A percentile compares a stretch with the other conserved stretches of the same genome.
phyloP scores from a whole-genome alignment of 2,888 invertebrate genomes.

The Parelbella ahira region DNA sequence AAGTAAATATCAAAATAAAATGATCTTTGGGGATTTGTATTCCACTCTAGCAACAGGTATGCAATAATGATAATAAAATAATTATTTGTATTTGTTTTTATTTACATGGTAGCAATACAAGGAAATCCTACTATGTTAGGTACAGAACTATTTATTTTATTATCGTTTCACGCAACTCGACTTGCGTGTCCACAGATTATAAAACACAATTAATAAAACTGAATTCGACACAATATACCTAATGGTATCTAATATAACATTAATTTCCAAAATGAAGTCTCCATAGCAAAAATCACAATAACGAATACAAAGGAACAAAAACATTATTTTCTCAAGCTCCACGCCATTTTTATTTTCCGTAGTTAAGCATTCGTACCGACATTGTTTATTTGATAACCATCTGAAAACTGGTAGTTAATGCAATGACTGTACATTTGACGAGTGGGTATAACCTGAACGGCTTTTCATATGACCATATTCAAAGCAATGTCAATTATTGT shows the following conservation, averaged over 20 bases:
- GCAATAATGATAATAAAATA: no score
- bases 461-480: neutral
- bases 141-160: no score
- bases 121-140: no score
- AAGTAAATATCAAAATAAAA: no score
- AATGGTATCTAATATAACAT: conserved; percentile 21
- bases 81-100: no score
- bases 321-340: conserved; percentile 33
- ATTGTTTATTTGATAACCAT: conserved; percentile 63
- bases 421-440: conserved; percentile 36
- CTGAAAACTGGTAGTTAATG: conserved; percentile 43
- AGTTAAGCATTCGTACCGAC: conserved; percentile 34
- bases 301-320: conserved; percentile 25
- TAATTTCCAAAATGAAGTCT: conserved; percentile 21
- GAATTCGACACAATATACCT: conserved; percentile 17
- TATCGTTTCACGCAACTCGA: no score
- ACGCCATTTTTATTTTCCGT: conserved; percentile 36
- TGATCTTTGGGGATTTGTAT: no score
- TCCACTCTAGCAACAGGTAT: no score
- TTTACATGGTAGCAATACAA: neutral
- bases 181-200: conserved; percentile 5
- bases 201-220: conserved; percentile 7
- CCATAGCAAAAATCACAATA: conserved; percentile 17
- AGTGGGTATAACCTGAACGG: conserved; percentile 11
- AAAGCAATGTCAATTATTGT: no score